phyloP scores from a whole-genome alignment of 2,888 invertebrate genomes.

The Morinoia aosen region DNA sequence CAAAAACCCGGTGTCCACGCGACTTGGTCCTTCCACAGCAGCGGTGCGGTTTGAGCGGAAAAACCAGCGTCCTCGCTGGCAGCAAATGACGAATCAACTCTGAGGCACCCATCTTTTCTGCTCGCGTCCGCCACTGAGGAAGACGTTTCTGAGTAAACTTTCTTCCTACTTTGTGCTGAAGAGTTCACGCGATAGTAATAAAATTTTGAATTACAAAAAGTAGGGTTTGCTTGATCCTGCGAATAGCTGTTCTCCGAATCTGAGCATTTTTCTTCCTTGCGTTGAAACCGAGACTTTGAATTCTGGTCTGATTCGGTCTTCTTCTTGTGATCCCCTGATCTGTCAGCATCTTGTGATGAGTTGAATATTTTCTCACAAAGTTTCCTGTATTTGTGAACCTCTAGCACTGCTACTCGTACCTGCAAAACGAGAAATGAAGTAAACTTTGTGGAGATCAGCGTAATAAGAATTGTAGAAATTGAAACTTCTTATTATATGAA shows the following conservation, averaged over 20 bases:
- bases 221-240: background rate
- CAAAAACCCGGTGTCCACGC: slow-evolving; percentile 22
- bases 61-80: background rate
- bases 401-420: slow-evolving; percentile 58
- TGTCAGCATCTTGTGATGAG: background rate
- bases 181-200: background rate
- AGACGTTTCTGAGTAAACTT: background rate
- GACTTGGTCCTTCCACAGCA: background rate
- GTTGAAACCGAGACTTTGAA: background rate
- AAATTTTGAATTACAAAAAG: background rate
- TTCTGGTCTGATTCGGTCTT: background rate
- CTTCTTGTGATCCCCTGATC: background rate
- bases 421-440: background rate
- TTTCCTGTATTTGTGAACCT: slow-evolving; percentile 61
- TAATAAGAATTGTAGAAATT: background rate
- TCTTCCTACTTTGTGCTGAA: background rate
- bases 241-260: background rate
- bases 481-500: background rate
- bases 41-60: background rate
- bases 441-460: background rate
- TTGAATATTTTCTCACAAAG: slow-evolving; percentile 58
- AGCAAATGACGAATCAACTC: background rate
- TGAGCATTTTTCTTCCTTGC: background rate
- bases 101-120: background rate
- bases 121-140: background rate